phyloP scores from a whole-genome alignment of 1,140 invertebrate species.

The Papilio polyxenes region DNA sequence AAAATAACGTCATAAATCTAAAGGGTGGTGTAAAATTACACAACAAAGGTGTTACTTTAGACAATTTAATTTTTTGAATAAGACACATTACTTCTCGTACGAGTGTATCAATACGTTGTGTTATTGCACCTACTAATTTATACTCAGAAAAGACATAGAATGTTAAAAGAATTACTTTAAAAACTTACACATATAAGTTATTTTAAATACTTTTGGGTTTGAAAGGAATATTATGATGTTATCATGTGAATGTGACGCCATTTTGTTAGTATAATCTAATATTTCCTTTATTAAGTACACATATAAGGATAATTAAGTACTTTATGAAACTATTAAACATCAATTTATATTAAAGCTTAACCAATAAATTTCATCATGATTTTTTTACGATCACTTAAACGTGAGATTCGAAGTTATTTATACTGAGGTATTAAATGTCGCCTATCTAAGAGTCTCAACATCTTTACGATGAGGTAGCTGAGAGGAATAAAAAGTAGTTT shows the following conservation, averaged over 20 bases:
- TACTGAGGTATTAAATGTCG: constrained; percentile 56
- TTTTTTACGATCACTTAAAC: constrained; percentile 41
- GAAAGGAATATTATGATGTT: neutral
- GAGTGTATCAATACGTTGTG: neutral
- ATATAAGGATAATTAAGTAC: constrained; percentile 10
- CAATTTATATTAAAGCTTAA: constrained; percentile 41
- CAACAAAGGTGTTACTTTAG: constrained; percentile 51
- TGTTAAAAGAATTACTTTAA: too few relatives aligned
- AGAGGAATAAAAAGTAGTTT: constrained; percentile 46
- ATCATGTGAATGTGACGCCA: neutral
- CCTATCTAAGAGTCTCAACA: constrained; percentile 51
- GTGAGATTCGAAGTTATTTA: constrained; percentile 48
- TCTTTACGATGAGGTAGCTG: constrained; percentile 46
- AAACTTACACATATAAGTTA: too few relatives aligned
- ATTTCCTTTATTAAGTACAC: constrained; percentile 20
- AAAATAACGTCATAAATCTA: constrained; percentile 10
- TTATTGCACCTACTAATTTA: neutral
- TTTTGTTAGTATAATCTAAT: neutral
- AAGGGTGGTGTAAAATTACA: constrained; percentile 52
- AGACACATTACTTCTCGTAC: constrained; percentile 9
- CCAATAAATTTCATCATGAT: constrained; percentile 41
- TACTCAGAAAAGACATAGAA: neutral
- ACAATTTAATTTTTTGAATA: constrained; percentile 53
- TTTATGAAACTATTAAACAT: constrained; percentile 21
- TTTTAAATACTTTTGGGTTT: too few relatives aligned